Evolutionary conservation across 2,888 invertebrate species (phyloP), one percentile per base, ranked within the genome.

Genomic region (Ormyrus labotus): DNA sequence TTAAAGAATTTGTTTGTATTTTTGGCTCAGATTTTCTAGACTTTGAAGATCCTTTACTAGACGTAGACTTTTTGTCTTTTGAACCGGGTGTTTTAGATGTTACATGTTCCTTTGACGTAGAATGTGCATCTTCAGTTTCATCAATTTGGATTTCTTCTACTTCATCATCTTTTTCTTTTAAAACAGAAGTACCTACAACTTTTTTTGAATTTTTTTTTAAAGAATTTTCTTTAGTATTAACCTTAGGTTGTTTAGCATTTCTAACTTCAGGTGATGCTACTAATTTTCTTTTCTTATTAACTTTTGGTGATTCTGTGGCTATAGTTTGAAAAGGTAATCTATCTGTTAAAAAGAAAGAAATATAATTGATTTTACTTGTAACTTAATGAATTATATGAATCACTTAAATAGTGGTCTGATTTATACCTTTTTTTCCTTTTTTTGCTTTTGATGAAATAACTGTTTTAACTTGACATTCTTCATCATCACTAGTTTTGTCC

Each of bases 361-460:
- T 70, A 60, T 1, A 63, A 48, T 10, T 45, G 34, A 8, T 34
- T 34, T 34, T 34, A 34, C 4, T 34, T 34, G 34, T 45, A 50
- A 58, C 6, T 45, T 45, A 65, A 63, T 34, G n/a, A 34, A 50
- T 19, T 55, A 50, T 53, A 8, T 48, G 6, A 11, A 48, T 11
- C n/a, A 48, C 45, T 48, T 8, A 53, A 10, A 34, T 68, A 60
- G n/a, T 13, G 8, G 63, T 70, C 8, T 45, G 9, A 53, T 45
- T 55, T 55, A n/a, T 86, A 90, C 90, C 88, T 87, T 90, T 89
- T 79, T 87, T 89, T 74, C 88, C 65, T 82, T 89, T 89, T 76
- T 88, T 90, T 72, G 83, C 84, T 70, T 87, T 88, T 0, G 84
- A 73, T 11, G 85, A 83, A n/a, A 78, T 77, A 9, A 83, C 83